Evolutionary conservation across 2,113 vertebrate genomes (phyloP), one percentile per base, ranked within the genome.

Genomic region (Azemiops feae): DNA sequence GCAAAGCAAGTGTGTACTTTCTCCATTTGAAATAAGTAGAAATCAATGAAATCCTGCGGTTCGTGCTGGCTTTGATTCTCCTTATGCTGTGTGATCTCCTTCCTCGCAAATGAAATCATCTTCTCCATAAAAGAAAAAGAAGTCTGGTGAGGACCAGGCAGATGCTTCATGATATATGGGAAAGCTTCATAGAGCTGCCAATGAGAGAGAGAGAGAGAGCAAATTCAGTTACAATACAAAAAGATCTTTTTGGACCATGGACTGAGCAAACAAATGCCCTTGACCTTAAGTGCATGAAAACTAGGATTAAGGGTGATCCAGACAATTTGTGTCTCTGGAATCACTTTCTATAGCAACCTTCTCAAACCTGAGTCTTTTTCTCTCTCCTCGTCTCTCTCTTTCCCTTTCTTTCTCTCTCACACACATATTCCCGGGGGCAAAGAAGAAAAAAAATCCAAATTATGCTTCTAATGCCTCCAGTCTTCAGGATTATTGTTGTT

Each of bases 41-140:
- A 91, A 86, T 91, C 91, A 23, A 92, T 89, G 54, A 58, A 81
- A n/a, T 92, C 92, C 11, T 85, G 43, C 5, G 92, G 92, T 23
- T 92, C 91, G 8, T 91, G 91, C 25, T 58, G 52, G 2, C 30
- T 58, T 12, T 88, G 45, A 3, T 92, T 22, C n/a, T 89, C 34
- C 87, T 81, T 92, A 30, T 92, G 91, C 5, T 9, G 12, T n/a
- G 43, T 25, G 10, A 92, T 69, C 34, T 92, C 87, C 50, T 89
- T 81, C 50, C 5, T 89, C 11, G 16, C 60, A 88, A 89, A 89
- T 0, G 50, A 45, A 74, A n/a, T 0, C 2, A 92, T 12, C 1
- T 2, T 23, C 27, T 92, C 8, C 1, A 22, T 7, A 47, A 25
- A 16, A 14, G 50, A 20, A 0, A 89, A 0, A 0, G 34, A 22